These are phyloP conservation scores for Propithecus deckenii DNA, from an alignment of 2,797 vertebrate genomes.

Conservation along the genomic window DNA sequence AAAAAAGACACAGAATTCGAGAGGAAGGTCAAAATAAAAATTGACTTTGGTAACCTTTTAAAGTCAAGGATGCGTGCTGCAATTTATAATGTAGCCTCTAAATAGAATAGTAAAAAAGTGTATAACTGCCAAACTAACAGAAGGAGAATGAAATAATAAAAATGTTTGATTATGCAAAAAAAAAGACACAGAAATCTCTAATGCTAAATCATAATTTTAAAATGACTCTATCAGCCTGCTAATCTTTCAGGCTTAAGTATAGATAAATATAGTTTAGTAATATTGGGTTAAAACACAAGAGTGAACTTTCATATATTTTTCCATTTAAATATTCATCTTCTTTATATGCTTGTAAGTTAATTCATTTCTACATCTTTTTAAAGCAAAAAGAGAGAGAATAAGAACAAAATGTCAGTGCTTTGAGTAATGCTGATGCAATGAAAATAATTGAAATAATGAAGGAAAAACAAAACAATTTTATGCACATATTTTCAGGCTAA, in stretches of 20 bases:
- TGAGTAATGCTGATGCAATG: not conserved
- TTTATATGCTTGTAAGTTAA: not conserved
- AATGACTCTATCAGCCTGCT: not conserved
- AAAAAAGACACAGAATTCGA: not conserved
- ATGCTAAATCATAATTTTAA: constrained; percentile 19
- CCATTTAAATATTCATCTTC: not conserved
- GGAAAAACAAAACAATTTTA: not conserved
- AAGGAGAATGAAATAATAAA: too few relatives aligned
- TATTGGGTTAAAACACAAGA: not conserved
- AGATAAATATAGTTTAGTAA: not conserved
- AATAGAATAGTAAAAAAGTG: too few relatives aligned
- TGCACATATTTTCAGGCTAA: not conserved
- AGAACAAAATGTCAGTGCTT: not conserved
- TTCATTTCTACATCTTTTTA: constrained; percentile 18
- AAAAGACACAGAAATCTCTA: not conserved
- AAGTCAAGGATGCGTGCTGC: not conserved
- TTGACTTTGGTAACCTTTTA: not conserved
- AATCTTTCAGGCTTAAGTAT: constrained; percentile 6
- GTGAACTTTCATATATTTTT: not conserved
- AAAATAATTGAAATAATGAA: not conserved
- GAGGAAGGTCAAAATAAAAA: not conserved
- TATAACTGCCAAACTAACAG: too few relatives aligned
- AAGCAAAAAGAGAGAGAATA: not conserved
- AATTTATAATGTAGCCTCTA: too few relatives aligned
- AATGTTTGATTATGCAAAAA: too few relatives aligned